These are phyloP conservation scores for Microcebus murinus DNA, from an alignment of 2,113 vertebrate genomes.

Conservation along the genomic window DNA sequence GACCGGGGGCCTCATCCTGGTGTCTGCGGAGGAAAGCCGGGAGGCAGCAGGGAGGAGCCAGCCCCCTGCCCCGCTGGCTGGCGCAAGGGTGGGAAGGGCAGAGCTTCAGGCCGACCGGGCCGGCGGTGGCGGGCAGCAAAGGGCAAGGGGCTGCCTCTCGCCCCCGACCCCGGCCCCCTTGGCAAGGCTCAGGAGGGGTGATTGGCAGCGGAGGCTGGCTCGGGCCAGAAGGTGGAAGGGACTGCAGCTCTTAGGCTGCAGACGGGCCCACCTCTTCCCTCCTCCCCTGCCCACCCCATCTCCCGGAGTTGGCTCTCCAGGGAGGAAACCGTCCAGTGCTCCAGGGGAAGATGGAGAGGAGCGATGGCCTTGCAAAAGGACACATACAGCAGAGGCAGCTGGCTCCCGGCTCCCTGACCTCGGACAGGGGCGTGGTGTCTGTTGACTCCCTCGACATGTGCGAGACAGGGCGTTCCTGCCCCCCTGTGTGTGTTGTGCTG, in stretches of 20 bases:
- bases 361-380: background rate
- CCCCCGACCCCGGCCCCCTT: background rate
- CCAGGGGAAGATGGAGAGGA: background rate
- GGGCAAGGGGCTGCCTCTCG: background rate
- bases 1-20: background rate
- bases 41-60: background rate
- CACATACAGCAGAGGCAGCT: background rate
- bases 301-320: background rate
- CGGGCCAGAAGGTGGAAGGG: background rate
- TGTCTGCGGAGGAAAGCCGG: slow-evolving; percentile 5
- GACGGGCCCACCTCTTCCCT: background rate
- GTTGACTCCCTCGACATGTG: rapidly evolving
- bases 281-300: too few relatives aligned
- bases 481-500: rapidly evolving
- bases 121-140: background rate
- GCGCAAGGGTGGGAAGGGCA: background rate
- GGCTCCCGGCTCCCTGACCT: background rate
- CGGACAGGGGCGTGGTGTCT: background rate
- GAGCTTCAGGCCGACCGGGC: background rate
- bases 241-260: background rate
- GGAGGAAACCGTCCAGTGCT: background rate
- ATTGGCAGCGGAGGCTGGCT: background rate
- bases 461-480: background rate
- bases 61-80: background rate
- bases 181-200: background rate